A percentile compares a stretch with the other conserved stretches of the same genome.
phyloP scores from a whole-genome alignment of 2,888 invertebrate species.

The Limnephilus marmoratus region DNA sequence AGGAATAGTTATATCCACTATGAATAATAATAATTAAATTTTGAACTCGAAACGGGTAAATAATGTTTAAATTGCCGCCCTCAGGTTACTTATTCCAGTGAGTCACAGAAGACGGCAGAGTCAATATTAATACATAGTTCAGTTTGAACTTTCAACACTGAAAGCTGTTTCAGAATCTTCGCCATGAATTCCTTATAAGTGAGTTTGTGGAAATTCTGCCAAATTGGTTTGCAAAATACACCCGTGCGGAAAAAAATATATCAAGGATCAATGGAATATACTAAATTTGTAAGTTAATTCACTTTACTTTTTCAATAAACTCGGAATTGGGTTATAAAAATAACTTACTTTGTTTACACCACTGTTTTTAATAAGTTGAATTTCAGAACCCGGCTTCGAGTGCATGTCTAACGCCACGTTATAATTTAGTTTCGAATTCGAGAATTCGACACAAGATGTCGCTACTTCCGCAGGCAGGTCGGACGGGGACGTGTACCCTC shows the following conservation, averaged over 20 bases:
- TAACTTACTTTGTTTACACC: too few species aligned
- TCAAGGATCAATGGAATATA: background rate
- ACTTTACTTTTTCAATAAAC: too few species aligned
- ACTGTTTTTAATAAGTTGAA: too few species aligned
- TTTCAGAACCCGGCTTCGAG: too few species aligned
- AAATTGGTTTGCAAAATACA: background rate
- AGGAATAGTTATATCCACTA: background rate
- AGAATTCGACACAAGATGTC: too few species aligned
- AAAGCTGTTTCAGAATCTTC: background rate
- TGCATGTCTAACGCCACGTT: too few species aligned
- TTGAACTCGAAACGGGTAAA: background rate
- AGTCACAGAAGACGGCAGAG: background rate
- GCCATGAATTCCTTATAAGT: background rate
- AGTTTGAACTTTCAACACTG: background rate
- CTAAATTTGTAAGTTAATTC: background rate
- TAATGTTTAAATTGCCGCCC: background rate
- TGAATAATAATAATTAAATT: background rate
- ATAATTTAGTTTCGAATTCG: too few species aligned
- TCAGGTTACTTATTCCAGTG: background rate
- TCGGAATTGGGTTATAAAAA: too few species aligned
- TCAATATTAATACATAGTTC: background rate
- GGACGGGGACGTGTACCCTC: too few species aligned
- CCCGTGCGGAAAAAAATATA: background rate
- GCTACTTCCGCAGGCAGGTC: too few species aligned
- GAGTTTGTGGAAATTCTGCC: background rate